Base-by-base conservation (phyloP, 1,140 invertebrate species). In the Tetragnatha versicolor region DNA sequence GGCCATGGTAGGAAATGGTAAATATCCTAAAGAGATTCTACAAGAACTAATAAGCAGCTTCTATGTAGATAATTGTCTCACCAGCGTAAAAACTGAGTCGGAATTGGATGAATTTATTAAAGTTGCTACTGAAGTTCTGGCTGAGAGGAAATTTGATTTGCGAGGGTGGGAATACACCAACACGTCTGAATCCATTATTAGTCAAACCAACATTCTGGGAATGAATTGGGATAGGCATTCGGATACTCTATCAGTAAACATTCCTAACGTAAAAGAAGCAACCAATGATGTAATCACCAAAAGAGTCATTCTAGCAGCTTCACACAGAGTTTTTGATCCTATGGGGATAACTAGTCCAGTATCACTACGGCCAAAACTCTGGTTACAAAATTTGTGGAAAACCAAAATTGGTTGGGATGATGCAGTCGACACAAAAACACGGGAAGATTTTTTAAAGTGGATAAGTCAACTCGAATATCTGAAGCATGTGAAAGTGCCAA, bases 331-430 rank as follows among this genome's bases (percentile, higher is more conserved):
- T n/a, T 72, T 72, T 79, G 65, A 73, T 55, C 65, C 35, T 17
- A n/a, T 79, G n/a, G 66, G 77, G 33, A 49, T 79, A n/a, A 58
- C 25, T n/a, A 22, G 14, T 31, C 47, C 77, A 27, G 35, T 58
- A n/a, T n/a, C 58, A 27, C 7, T 55, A 14, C n/a, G n/a, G 20
- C 51, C 51, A 55, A 55, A 55, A 33, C 0, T 58, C 20, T 58
- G 22, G 53, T 5, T 58, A 58, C 27, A 58, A 58, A 58, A 29
- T 58, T 58, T 58, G 53, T 58, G 53, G 27, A 58, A 58, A 31
- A 10, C 53, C 31, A 42, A 53, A 20, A 53, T 1, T 17, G 12
- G 1, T 53, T 53, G 49, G 49, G 49, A 53, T 22, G 20, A 14
- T 17, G 49, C 17, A 53, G 49, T 53, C 25, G 1, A 3, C 25